Percentiles rank a stretch among this genome's conserved stretches.
These are phyloP conservation scores for Xenopus borealis DNA, from an alignment of 2,113 vertebrate species.

Conservation along the genomic window DNA sequence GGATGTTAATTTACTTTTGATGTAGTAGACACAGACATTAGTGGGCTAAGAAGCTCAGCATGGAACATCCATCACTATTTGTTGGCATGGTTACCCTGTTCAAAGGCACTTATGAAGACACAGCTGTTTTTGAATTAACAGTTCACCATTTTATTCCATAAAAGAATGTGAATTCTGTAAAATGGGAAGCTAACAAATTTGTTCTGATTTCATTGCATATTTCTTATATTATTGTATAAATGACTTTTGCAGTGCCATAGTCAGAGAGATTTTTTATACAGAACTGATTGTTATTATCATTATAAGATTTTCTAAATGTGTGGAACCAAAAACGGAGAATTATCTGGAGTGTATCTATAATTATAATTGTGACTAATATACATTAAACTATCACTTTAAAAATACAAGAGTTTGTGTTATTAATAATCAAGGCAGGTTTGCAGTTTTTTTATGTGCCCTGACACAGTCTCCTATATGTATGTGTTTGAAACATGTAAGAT, in stretches of 20 bases:
- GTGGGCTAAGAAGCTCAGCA: conserved; percentile 9
- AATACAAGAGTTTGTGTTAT: no score
- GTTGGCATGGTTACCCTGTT: conserved; percentile 41
- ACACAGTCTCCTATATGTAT: no score
- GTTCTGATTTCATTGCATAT: not conserved
- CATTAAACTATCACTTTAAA: no score
- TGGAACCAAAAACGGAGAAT: no score
- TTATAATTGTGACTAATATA: no score
- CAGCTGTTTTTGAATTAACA: conserved; percentile 18
- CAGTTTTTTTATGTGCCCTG: no score
- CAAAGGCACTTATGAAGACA: conserved; percentile 33
- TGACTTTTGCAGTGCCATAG: not conserved
- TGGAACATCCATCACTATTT: conserved; percentile 34
- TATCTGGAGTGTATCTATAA: no score
- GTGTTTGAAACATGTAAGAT: no score
- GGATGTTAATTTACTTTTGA: conserved; percentile 27
- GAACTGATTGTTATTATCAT: no score
- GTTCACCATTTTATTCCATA: not conserved
- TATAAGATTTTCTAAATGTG: no score
- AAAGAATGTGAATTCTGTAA: not conserved
- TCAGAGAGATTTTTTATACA: not conserved
- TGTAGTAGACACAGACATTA: conserved; percentile 21
- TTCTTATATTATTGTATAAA: not conserved
- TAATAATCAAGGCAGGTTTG: no score
- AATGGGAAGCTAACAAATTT: not conserved